Evolutionary conservation across 2,888 invertebrate genomes (phyloP).

Genomic region (Ennomos erosarius): DNA sequence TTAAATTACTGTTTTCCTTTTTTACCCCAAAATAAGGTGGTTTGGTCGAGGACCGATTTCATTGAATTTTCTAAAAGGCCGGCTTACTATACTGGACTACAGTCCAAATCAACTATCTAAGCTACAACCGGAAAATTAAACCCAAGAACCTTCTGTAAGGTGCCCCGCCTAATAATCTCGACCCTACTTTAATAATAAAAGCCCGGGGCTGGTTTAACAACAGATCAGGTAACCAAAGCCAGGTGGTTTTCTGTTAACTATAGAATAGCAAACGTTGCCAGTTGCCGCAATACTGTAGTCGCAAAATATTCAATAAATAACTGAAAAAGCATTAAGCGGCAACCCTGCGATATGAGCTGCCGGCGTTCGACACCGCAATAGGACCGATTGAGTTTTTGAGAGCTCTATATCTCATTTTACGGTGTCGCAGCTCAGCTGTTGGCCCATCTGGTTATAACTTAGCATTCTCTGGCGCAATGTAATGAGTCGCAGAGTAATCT

Average conservation of each 20-base stretch:
- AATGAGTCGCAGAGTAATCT: too few species aligned
- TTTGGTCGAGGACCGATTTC: neutral
- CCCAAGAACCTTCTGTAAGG: conserved; percentile 8
- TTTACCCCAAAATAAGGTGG: too few species aligned
- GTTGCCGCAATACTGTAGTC: conserved; percentile 14
- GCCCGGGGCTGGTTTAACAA: conserved; percentile 8
- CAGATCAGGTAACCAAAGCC: conserved; percentile 12
- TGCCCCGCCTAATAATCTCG: conserved; percentile 7
- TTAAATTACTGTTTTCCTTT: too few species aligned
- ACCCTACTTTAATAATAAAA: conserved; percentile 17
- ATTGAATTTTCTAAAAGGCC: conserved; percentile 2
- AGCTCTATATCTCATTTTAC: conserved; percentile 78
- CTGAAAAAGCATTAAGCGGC: conserved; percentile 37
- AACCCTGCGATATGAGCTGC: conserved; percentile 45
- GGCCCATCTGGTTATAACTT: conserved; percentile 19
- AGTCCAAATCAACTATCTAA: neutral
- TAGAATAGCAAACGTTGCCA: conserved; percentile 19
- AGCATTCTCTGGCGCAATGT: too few species aligned
- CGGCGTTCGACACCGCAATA: conserved; percentile 46
- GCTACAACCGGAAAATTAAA: conserved; percentile 25
- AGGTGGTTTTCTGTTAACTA: conserved; percentile 16
- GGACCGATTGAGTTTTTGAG: conserved; percentile 72
- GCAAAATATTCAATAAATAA: conserved; percentile 41
- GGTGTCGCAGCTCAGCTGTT: conserved; percentile 65
- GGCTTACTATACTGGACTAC: conserved; percentile 1